phyloP scores from a whole-genome alignment of 2,113 vertebrate species.

The Herpetotheres cachinnans region DNA sequence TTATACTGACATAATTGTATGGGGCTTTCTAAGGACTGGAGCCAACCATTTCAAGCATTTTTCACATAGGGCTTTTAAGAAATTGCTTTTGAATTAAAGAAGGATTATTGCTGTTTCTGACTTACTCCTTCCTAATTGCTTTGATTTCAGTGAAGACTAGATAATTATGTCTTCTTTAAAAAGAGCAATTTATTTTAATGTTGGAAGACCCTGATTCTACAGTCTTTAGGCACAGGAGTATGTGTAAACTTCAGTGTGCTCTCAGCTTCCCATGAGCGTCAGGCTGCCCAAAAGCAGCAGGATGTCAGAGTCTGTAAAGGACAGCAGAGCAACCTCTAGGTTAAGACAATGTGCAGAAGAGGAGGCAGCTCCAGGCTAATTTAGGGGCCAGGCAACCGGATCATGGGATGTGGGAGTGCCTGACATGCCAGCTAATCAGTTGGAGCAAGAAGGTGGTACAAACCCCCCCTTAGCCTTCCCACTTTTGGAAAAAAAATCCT shows the following conservation, averaged over 20 bases:
- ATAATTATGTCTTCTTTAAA: not conserved
- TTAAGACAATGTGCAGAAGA: not conserved
- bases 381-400: not conserved
- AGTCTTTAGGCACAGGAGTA: not conserved
- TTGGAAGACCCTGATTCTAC: not conserved
- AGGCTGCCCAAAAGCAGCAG: not conserved
- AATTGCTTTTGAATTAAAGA: not conserved
- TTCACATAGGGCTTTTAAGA: not conserved
- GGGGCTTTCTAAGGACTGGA: not conserved
- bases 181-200: not conserved
- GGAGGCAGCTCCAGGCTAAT: not conserved
- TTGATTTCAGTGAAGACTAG: not conserved
- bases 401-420: not conserved
- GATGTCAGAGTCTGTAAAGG: not conserved
- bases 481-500: not conserved
- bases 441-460: not conserved
- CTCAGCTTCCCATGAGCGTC: not conserved
- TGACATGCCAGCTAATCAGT: not conserved
- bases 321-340: not conserved
- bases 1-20: not conserved
- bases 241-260: fast-evolving
- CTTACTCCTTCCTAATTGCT: not conserved
- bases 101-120: not conserved
- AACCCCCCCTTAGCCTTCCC: not conserved
- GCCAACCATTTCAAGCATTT: not conserved